These are phyloP conservation scores for Coleophora flavipennella DNA, from an alignment of 2,888 invertebrate species.

Conservation along the genomic window DNA sequence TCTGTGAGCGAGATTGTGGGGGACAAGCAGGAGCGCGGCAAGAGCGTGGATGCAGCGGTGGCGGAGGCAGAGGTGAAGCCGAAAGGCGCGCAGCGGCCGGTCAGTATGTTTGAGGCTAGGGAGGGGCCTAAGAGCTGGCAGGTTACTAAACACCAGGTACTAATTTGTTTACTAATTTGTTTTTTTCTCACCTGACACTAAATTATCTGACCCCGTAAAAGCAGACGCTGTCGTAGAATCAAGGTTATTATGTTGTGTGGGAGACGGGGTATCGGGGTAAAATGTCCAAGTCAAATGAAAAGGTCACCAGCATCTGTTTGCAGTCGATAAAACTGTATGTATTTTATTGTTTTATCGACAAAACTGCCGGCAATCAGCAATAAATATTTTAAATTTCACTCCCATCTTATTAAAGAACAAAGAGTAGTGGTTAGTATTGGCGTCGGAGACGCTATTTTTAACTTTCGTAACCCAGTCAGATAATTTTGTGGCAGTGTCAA, in stretches of 20 bases:
- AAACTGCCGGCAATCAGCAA: no score
- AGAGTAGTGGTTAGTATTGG: no score
- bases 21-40: constrained; percentile 47
- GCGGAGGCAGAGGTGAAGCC: constrained; percentile 62
- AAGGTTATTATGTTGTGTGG: no score
- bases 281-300: no score
- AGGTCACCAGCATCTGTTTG: no score
- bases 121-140: constrained; percentile 78
- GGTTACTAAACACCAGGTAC: constrained; percentile 74
- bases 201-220: background rate
- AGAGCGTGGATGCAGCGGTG: constrained; percentile 50
- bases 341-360: no score
- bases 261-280: no score
- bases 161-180: constrained; percentile 52
- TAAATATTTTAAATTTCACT: no score
- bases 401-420: no score
- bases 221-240: no score
- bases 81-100: constrained; percentile 77
- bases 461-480: background rate
- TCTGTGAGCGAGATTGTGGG: constrained; percentile 48
- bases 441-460: background rate
- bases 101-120: constrained; percentile 90
- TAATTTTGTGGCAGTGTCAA: constrained; percentile 1
- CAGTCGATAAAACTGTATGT: no score
- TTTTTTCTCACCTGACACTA: background rate